phyloP scores from a whole-genome alignment of 2,113 vertebrate species.

The Cryptomyrus ogoouensis region DNA sequence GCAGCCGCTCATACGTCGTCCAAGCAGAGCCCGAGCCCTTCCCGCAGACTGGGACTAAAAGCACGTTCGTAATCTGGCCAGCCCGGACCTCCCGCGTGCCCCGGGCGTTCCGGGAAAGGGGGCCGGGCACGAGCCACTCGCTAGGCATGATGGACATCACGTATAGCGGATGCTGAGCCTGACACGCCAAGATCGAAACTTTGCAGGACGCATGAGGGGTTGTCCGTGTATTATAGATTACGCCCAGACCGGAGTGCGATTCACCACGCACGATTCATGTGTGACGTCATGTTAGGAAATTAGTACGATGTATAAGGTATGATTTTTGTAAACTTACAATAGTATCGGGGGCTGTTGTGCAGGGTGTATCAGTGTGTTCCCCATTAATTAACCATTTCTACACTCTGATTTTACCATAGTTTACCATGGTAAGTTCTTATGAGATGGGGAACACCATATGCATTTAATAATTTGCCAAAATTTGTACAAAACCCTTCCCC shows the following conservation, averaged over 20 bases:
- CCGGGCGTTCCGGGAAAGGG: not conserved
- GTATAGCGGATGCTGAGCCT: not conserved
- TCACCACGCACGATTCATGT: not conserved
- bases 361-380: slow-evolving; percentile 9
- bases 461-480: slow-evolving; percentile 45
- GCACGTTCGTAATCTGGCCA: not conserved
- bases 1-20: not conserved
- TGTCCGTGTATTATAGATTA: slow-evolving; percentile 9
- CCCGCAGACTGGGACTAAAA: not conserved
- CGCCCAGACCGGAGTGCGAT: not conserved
- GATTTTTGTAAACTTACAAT: slow-evolving; percentile 15
- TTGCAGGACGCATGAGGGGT: slow-evolving; percentile 13
- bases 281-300: slow-evolving; percentile 9
- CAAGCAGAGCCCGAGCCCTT: not conserved
- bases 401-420: slow-evolving; percentile 31
- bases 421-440: slow-evolving; percentile 39
- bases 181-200: not conserved
- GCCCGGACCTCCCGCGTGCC: not conserved
- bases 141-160: not conserved
- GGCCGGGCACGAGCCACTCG: not conserved
- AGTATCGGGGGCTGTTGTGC: slow-evolving; percentile 1
- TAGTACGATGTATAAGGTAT: slow-evolving; percentile 15
- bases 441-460: slow-evolving; percentile 33
- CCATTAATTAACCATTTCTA: slow-evolving; percentile 12
- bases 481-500: slow-evolving; percentile 55